Conservation (phyloP, 1,140 invertebrate species). For the Nasonia vitripennis region DNA sequence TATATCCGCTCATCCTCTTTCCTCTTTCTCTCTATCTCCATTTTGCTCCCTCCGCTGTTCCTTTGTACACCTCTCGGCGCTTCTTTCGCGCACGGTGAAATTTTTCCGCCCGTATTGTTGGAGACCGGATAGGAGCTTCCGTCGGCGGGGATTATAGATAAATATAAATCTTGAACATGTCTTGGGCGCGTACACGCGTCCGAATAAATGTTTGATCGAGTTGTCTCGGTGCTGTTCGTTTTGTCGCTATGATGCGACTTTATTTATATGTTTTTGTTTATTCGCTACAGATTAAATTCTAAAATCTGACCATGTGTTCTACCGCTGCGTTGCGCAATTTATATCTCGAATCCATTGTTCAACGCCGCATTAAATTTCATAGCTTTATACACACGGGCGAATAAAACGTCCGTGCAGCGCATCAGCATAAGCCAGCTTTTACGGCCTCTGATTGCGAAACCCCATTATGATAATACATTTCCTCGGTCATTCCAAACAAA, state of each 20-base stretch:
- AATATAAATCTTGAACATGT: background rate
- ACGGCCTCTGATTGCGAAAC: background rate
- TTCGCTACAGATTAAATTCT: too few species aligned
- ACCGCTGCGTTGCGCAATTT: too few species aligned
- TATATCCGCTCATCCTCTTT: constrained; percentile 19
- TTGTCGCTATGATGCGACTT: background rate
- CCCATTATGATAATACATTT: background rate
- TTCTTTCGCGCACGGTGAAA: background rate
- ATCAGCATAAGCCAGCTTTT: background rate
- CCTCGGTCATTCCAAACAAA: too few species aligned
- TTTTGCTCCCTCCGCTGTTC: constrained; percentile 14
- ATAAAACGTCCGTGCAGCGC: background rate
- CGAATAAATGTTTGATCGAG: too few species aligned
- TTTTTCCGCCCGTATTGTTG: background rate
- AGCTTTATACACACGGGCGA: background rate
- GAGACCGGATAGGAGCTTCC: background rate
- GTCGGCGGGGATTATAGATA: background rate
- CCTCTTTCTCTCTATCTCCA: background rate
- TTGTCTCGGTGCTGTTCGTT: background rate
- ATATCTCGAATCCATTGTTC: too few species aligned
- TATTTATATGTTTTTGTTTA: too few species aligned
- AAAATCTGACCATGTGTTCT: too few species aligned
- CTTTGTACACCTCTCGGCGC: background rate
- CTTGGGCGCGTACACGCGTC: background rate
- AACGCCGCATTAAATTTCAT: background rate